Base-by-base conservation (phyloP, 2,797 vertebrate species). In the Crypturellus tataupa region DNA sequence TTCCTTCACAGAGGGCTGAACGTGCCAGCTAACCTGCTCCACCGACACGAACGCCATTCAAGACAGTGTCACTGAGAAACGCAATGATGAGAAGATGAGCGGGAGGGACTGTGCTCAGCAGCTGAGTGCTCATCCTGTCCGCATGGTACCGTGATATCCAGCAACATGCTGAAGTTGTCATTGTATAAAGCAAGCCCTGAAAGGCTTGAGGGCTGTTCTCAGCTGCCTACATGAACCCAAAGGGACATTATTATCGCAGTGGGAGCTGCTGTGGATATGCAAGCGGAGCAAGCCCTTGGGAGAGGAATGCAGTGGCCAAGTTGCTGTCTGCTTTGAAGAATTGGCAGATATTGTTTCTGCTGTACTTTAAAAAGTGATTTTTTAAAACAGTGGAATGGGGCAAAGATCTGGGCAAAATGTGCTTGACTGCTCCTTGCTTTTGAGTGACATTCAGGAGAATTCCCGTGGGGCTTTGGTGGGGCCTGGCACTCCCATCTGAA, bases 91-190 rank as follows among this genome's bases (percentile, higher is more conserved):
- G 37, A 5, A 6, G 37, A 39, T 1, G 16, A 7, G 18, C 51
- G 9, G 31, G 51, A 33, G 14, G 24, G 16, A 4, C 31, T 19
- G 19, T 3, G 25, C 55, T 76, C 33, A 24, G 59, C 23, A 19
- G 17, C 20, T 4, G 0, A 12, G 9, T 42, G 29, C 51, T 92
- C 63, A 24, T 21, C 10, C 20, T 12, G 10, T 35, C 14, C n/a
- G 12, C 67, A 18, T 1, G 1, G 27, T 0, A n/a, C 0, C 0
- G 29, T 37, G 59, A 60, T 18, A 33, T n/a, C n/a, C 79, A 87
- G 39, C 67, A 49, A 25, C 12, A 18, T 21, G 27, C 40, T 65
- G 23, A 78, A 86, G 8, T 33, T 39, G 13, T 46, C 49, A 63
- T 37, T 12, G 13, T 40, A 23, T 25, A 78, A 80, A 67, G 12